A percentile compares a stretch with the other conserved stretches of the same genome.
Conservation (phyloP, 2,797 vertebrate species). For the Fistularia tabacaria region DNA sequence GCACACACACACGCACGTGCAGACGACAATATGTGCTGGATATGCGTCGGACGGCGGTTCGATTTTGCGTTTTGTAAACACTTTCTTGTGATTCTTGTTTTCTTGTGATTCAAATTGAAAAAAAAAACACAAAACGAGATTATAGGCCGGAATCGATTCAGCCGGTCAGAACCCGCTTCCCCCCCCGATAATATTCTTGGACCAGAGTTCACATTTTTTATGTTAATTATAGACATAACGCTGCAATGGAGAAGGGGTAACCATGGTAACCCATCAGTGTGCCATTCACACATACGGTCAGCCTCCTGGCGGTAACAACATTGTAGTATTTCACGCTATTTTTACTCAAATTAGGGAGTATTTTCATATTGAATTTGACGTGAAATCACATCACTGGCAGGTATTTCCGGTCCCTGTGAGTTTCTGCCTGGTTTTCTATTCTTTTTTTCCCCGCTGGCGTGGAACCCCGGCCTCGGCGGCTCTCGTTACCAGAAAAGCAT, state of each 20-base stretch:
- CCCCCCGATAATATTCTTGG: slow-evolving; percentile 41
- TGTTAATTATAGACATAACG: slow-evolving; percentile 35
- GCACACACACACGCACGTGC: no score
- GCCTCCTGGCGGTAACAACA: slow-evolving; percentile 31
- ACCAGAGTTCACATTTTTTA: slow-evolving; percentile 29
- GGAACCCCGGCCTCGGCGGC: slow-evolving; percentile 19
- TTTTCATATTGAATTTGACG: slow-evolving; percentile 8
- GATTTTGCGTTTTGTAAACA: no score
- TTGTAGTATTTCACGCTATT: slow-evolving; percentile 1
- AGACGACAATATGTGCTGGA: no score
- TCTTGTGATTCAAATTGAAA: no score
- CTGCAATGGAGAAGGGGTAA: slow-evolving; percentile 32
- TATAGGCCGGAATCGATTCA: no score
- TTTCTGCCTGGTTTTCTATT: no score
- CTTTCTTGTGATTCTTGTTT: no score
- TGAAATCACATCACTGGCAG: slow-evolving; percentile 7
- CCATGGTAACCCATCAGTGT: slow-evolving; percentile 39
- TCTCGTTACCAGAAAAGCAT: slow-evolving; percentile 40
- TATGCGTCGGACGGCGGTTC: no score
- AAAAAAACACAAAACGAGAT: no score
- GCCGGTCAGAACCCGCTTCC: neutral
- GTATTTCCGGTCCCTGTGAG: no score
- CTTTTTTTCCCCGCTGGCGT: no score
- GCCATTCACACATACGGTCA: slow-evolving; percentile 40
- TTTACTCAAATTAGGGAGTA: slow-evolving; percentile 7